Conservation (phyloP, 2,113 vertebrate species). For the Nipponia nippon region DNA sequence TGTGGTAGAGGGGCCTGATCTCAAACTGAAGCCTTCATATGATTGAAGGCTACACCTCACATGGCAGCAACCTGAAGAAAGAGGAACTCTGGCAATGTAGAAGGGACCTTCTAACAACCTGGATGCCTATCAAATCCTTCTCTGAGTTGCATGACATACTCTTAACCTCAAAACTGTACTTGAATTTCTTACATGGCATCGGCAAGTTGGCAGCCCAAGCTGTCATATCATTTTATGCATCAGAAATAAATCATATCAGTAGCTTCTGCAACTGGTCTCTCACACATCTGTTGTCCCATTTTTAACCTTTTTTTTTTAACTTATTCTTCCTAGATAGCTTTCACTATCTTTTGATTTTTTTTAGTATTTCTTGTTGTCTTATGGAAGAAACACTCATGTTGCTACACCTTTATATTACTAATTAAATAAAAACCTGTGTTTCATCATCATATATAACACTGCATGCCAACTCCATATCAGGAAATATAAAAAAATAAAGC, state of each 20-base stretch:
- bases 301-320: not conserved
- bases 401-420: not conserved
- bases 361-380: not conserved
- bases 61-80: not conserved
- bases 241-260: not conserved
- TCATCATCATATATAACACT: not conserved
- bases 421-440: not conserved
- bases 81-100: not conserved
- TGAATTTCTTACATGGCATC: not conserved
- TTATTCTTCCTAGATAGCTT: not conserved
- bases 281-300: not conserved
- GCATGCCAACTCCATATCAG: not conserved
- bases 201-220: not conserved
- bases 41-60: accelerated
- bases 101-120: not conserved
- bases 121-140: not conserved
- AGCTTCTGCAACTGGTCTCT: not conserved
- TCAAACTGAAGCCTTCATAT: not conserved
- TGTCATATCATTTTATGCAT: not conserved
- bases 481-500: not conserved
- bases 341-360: not conserved
- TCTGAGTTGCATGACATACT: no score
- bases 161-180: not conserved
- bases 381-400: not conserved
- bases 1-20: not conserved